phyloP scores from a whole-genome alignment of 2,113 vertebrate species.

The Rhynchomys soricoides region DNA sequence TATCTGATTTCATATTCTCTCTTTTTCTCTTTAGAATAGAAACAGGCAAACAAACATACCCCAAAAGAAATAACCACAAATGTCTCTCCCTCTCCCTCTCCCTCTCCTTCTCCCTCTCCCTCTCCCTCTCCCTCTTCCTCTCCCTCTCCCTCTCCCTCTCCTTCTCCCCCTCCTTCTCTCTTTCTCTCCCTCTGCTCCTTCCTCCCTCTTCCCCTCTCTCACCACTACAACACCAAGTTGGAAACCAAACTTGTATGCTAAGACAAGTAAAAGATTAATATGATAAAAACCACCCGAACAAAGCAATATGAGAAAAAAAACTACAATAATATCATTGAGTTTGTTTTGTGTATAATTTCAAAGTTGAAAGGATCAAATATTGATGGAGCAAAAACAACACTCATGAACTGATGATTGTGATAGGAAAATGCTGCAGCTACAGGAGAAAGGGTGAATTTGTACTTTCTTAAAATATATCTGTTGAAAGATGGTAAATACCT shows the following conservation, averaged over 20 bases:
- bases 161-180: background rate
- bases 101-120: background rate
- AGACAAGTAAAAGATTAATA: background rate
- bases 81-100: background rate
- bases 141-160: background rate
- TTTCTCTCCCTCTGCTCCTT: background rate
- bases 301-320: background rate
- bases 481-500: background rate
- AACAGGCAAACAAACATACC: background rate
- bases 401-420: background rate
- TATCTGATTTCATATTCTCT: background rate
- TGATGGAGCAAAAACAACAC: background rate
- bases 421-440: background rate
- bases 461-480: no score
- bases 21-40: background rate
- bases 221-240: background rate
- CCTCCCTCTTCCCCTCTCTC: background rate
- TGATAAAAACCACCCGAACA: background rate
- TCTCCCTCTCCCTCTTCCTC: background rate
- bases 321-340: background rate
- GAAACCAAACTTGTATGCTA: background rate
- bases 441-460: background rate
- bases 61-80: background rate
- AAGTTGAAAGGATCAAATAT: constrained; percentile 31
- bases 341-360: background rate